Conservation (phyloP, 23 tunicate species). For the Trididemnum miniatum region DNA sequence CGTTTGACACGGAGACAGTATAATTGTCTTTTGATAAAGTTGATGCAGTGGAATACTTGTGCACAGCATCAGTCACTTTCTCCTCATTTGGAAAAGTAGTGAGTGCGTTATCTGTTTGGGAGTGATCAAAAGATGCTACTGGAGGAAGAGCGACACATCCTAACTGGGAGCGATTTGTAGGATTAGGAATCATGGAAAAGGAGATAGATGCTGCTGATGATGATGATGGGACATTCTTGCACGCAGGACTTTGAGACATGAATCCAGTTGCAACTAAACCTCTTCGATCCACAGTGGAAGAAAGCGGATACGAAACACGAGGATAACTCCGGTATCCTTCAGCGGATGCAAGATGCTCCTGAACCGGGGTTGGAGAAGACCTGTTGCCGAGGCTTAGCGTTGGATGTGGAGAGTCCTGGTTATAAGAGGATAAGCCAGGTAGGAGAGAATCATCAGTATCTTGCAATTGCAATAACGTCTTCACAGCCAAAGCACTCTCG, state of each 20-base stretch:
- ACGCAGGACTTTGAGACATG: not conserved
- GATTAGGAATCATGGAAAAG: not conserved
- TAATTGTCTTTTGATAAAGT: slow-evolving; percentile 32
- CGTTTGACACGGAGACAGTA: not conserved
- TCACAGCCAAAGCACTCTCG: slow-evolving; percentile 78
- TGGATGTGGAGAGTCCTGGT: slow-evolving; percentile 68
- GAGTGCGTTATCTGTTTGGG: no score
- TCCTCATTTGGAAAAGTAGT: not conserved
- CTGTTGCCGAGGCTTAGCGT: slow-evolving; percentile 11
- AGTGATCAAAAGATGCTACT: not conserved
- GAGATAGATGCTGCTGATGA: not conserved
- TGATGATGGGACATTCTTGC: not conserved
- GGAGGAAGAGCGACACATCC: not conserved
- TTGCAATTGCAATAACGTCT: slow-evolving; percentile 59
- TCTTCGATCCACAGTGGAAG: not conserved
- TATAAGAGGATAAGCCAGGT: slow-evolving; percentile 48
- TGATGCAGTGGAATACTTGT: not conserved
- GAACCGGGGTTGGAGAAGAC: not conserved
- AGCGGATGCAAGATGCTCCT: not conserved
- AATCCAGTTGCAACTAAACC: not conserved
- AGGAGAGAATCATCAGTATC: slow-evolving; percentile 33
- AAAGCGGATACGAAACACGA: not conserved
- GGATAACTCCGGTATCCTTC: not conserved
- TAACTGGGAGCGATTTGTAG: not conserved
- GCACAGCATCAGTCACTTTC: not conserved